Evolutionary conservation across 2,797 vertebrate species (phyloP), one percentile per base, ranked within the genome.

Genomic region (Gymnoscopelus braueri): DNA sequence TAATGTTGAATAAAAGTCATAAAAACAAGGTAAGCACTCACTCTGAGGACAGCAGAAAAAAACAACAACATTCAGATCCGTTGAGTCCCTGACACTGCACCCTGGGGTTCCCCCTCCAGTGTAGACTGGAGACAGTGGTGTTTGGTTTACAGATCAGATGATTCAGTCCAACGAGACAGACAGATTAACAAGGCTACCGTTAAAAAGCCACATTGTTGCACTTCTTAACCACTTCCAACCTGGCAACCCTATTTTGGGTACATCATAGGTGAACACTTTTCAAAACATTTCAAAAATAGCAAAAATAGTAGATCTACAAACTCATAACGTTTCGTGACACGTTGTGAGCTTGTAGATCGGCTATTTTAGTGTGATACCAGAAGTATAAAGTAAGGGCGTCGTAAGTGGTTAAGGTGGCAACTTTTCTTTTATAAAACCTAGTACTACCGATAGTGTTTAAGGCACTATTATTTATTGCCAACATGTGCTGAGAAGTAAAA

Each of bases 81-180:
- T 80, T 29, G 52, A 75, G 65, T 53, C 75, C 69, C 60, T 81
- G 77, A 74, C 85, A 68, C 48, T 67, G 19, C 74, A 82, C 82
- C 84, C 83, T 88, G 87, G 39, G 87, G 39, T 44, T 90, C 87
- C 84, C 87, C 84, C 77, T 88, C 85, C 84, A 84, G 84, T 32
- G 62, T 32, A 64, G 35, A 67, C 84, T 84, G 69, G 83, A 91
- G 84, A 84, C 72, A 77, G 82, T 82, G 49, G 60, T 72, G 84
- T 91, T 92, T 85, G 83, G 79, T 85, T 83, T 77, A 71, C 69
- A 77, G 81, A 78, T 79, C 51, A 67, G 75, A 84, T 67, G 79
- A 81, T 73, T 80, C 35, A 75, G 70, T 81, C 60, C 54, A 24
- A 74, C 69, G n/a, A 73, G 29, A n/a, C 7, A 44, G 44, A 54